phyloP scores from a whole-genome alignment of 2,113 vertebrate species.

The Marmota monax region DNA sequence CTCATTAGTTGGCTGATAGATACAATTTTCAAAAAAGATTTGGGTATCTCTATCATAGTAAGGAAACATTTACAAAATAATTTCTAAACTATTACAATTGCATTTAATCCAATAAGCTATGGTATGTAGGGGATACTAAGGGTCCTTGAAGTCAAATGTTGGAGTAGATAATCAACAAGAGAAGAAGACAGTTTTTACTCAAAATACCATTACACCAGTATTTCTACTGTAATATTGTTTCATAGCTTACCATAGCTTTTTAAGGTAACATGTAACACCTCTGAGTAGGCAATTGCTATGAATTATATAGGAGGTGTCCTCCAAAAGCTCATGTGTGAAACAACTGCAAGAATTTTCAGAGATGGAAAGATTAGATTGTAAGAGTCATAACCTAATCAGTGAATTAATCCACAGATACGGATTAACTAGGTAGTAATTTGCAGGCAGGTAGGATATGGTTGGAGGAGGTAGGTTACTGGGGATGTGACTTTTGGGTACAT shows the following conservation, averaged over 20 bases:
- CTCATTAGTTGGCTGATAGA: neutral
- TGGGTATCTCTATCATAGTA: neutral
- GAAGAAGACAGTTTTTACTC: neutral
- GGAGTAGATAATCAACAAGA: neutral
- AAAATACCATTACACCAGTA: neutral
- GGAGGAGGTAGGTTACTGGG: no score
- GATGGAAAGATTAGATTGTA: no score
- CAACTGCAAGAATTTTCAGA: no score
- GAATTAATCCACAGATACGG: no score
- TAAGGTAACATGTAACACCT: neutral
- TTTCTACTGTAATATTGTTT: neutral
- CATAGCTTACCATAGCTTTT: neutral
- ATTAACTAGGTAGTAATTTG: no score
- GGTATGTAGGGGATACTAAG: neutral
- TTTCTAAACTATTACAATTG: neutral
- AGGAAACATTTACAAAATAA: neutral
- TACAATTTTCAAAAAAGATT: slow-evolving; percentile 1
- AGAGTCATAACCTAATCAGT: no score
- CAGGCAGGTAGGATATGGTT: no score
- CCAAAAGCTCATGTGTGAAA: no score
- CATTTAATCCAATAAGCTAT: neutral
- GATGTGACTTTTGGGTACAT: no score
- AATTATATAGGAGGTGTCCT: no score
- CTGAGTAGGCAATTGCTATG: neutral
- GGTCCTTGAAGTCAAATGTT: neutral